Base-by-base conservation (phyloP, 2,113 vertebrate species). In the Rhinoptilus africanus region DNA sequence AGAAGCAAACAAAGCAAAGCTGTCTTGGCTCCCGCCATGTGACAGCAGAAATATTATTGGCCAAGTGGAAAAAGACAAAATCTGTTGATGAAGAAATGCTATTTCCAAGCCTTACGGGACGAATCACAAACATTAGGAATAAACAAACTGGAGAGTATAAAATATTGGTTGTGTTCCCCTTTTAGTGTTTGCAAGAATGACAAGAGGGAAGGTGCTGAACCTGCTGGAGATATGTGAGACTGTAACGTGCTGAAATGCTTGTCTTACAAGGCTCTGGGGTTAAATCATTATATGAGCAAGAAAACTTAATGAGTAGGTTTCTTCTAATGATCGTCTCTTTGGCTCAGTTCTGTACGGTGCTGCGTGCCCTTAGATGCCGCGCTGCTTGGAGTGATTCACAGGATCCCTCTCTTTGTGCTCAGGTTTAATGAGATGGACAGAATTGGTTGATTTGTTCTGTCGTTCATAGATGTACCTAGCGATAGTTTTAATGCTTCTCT, bases 51-150 rank as follows among this genome's bases (percentile, higher is more conserved):
- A 32, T 86, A 63, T 35, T 85, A 63, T 43, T 82, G 92, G 64
- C 64, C 72, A 93, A 94, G 20, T 35, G 68, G 75, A 76, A 95
- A 94, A 95, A 73, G 77, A 75, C 39, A 94, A 94, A 94, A 78
- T 78, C 83, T 96, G 73, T 92, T 69, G 77, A 88, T 48, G 71
- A 81, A 88, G 41, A 86, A 93, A 51, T 75, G 14, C 11, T 75
- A 45, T 89, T 96, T 97, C 63, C 67, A 94, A 80, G 59, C 56
- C 87, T 91, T 76, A 22, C 69, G 77, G 59, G 62, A 88, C 30
- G 41, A 92, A 78, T 77, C 59, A 28, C 43, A 96, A 96, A 69
- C 60, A 96, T n/a, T 71, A 87, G 74, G 79, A 92, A 89, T 81
- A 91, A 91, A 95, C 87, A 95, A 57, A 85, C 27, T 34, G 71